Conservation (phyloP, 1,140 invertebrate species). For the Drosophila guanche region DNA sequence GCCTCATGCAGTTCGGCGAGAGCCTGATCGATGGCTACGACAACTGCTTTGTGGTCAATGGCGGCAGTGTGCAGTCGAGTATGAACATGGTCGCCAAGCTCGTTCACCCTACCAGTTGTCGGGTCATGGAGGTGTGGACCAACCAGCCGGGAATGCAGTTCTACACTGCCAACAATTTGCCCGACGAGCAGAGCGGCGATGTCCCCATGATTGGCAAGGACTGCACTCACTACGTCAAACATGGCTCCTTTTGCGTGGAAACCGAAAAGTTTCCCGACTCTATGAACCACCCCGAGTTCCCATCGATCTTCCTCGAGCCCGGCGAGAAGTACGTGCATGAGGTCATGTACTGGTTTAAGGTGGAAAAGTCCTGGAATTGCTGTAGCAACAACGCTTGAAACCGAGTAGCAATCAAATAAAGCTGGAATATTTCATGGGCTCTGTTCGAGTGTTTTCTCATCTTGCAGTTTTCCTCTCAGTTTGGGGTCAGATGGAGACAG, state of each 20-base stretch:
- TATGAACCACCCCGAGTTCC: slow-evolving; percentile 87
- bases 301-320: slow-evolving; percentile 85
- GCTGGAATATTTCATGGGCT: slow-evolving; percentile 3
- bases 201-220: slow-evolving; percentile 60
- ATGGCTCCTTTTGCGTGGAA: slow-evolving; percentile 94
- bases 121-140: slow-evolving; percentile 90
- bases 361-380: slow-evolving; percentile 84
- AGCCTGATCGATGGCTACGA: slow-evolving; percentile 87
- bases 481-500: slow-evolving; percentile 6
- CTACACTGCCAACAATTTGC: slow-evolving; percentile 93
- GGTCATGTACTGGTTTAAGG: slow-evolving; percentile 86
- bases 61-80: slow-evolving; percentile 9
- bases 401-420: slow-evolving; percentile 36
- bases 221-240: slow-evolving; percentile 79
- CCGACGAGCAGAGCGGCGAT: slow-evolving; percentile 83
- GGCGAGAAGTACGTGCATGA: slow-evolving; percentile 88
- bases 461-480: neutral
- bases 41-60: slow-evolving; percentile 89
- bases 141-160: slow-evolving; percentile 96
- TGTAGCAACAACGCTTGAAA: slow-evolving; percentile 46
- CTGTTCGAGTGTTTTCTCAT: neutral
- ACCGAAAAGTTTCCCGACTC: slow-evolving; percentile 97
- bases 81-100: slow-evolving; percentile 84
- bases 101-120: slow-evolving; percentile 88
- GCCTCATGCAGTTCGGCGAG: slow-evolving; percentile 80